Evolutionary conservation across 2,797 vertebrate species (phyloP).

Genomic region (Micromesistius poutassou): DNA sequence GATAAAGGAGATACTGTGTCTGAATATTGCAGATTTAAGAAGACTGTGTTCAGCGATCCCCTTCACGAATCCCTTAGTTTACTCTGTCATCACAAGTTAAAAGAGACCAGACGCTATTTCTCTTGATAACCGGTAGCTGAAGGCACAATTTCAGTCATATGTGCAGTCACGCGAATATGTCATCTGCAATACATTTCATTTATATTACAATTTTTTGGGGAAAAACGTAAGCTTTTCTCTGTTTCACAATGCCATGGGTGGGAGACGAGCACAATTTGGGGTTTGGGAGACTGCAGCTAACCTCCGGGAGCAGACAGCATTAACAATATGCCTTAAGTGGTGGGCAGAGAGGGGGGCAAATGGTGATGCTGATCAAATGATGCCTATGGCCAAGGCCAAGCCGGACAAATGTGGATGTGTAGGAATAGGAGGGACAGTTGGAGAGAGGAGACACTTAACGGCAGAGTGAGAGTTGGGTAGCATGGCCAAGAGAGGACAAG

Average conservation of each 20-base stretch:
- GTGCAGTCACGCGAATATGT: constrained; percentile 15
- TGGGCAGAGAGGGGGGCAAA: not conserved
- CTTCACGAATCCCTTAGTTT: constrained; percentile 34
- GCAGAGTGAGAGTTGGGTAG: constrained; percentile 16
- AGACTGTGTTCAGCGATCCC: constrained; percentile 34
- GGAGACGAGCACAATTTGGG: not conserved
- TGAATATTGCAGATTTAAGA: constrained; percentile 48
- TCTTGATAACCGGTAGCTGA: constrained; percentile 36
- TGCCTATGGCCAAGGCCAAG: not conserved
- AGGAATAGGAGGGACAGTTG: not conserved
- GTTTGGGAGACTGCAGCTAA: not conserved
- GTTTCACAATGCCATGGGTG: not conserved
- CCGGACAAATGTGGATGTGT: not conserved
- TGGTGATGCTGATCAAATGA: not conserved
- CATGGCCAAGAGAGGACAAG: not conserved
- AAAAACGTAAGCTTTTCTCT: not conserved
- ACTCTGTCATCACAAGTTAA: constrained; percentile 48
- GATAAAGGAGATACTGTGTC: constrained; percentile 40
- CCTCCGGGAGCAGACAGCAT: not conserved
- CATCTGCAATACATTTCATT: constrained; percentile 18
- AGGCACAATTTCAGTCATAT: constrained; percentile 26
- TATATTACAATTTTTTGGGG: constrained; percentile 20
- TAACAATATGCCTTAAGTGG: not conserved
- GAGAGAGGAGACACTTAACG: not conserved
- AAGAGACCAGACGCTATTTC: constrained; percentile 33